Percentiles rank a stretch among this genome's conserved stretches.
Conservation (phyloP, 2,113 vertebrate species). For the Tragelaphus imberbis region DNA sequence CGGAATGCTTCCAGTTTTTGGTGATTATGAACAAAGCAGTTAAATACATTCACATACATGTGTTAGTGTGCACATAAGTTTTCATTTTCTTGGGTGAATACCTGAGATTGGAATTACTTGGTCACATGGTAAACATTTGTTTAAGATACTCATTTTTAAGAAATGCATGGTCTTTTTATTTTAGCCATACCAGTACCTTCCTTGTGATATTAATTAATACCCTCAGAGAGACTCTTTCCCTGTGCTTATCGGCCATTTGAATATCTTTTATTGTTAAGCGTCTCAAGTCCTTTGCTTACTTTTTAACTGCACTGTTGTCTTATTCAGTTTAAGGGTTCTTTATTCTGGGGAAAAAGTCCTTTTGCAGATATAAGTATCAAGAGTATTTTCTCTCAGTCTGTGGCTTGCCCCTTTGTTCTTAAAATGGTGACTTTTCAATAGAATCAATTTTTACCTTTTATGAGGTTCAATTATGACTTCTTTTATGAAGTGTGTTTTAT, state of each 20-base stretch:
- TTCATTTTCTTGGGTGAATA: constrained; percentile 5
- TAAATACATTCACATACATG: background rate
- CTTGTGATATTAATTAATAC: background rate
- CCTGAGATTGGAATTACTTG: background rate
- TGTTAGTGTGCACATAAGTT: background rate
- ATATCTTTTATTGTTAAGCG: background rate
- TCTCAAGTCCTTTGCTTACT: background rate
- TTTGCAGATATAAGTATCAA: background rate
- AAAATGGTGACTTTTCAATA: background rate
- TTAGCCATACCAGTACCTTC: background rate
- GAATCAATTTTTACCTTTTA: background rate
- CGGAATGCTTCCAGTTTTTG: background rate
- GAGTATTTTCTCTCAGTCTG: background rate
- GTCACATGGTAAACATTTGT: background rate
- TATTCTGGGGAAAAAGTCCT: background rate
- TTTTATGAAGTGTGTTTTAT: constrained; percentile 6
- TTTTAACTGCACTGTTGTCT: background rate
- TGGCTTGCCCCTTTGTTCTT: background rate
- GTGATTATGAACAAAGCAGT: background rate
- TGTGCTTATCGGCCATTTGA: background rate
- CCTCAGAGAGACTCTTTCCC: background rate
- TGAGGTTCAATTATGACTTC: background rate
- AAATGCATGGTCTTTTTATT: background rate
- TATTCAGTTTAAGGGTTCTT: constrained; percentile 10
- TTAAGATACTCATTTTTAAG: background rate